Evolutionary conservation across 2,113 vertebrate genomes (phyloP), one percentile per base, ranked within the genome.

Genomic region (Seriola aureovittata): DNA sequence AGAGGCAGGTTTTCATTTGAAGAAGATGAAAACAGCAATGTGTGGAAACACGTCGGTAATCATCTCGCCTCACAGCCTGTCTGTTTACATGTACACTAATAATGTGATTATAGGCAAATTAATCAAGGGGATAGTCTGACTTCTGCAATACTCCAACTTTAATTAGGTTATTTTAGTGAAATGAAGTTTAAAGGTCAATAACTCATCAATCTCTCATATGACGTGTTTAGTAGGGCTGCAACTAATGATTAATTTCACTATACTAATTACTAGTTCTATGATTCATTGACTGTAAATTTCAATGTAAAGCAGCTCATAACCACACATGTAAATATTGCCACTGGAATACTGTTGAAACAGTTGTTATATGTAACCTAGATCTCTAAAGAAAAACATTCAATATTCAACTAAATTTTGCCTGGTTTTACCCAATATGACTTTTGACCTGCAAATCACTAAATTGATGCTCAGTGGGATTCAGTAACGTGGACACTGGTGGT

Each of bases 91-190:
- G 14, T 21, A 55, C 32, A 67, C 46, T 17, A 46, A 80, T 52
- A 46, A 73, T 3, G 21, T 60, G 59, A 78, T 52, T 81, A 62
- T 8, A 65, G 44, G 19, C 54, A 81, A 78, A 81, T 78, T 75
- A 65, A 80, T 70, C 74, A 63, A 71, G 69, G 8, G 7, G 8
- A 68, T 50, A 38, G 21, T 38, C 4, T 14, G 6, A 68, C 34
- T 50, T 40, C 25, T 72, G 16, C 36, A 36, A 50, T 25, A 76
- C 38, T 38, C 38, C 8, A 8, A 55, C 17, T 67, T 63, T 46
- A 67, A 75, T 36, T 64, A 12, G 40, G 23, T 64, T 52, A 40
- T 68, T 73, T 65, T 32, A 52, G 42, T 44, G 19, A 11, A 78
- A 58, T 76, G 54, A 60, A 62, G 3, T 46, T 13, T 32, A 19